Evolutionary conservation across 2,888 invertebrate species (phyloP), one percentile per base, ranked within the genome.

Genomic region (Plusia festucae): DNA sequence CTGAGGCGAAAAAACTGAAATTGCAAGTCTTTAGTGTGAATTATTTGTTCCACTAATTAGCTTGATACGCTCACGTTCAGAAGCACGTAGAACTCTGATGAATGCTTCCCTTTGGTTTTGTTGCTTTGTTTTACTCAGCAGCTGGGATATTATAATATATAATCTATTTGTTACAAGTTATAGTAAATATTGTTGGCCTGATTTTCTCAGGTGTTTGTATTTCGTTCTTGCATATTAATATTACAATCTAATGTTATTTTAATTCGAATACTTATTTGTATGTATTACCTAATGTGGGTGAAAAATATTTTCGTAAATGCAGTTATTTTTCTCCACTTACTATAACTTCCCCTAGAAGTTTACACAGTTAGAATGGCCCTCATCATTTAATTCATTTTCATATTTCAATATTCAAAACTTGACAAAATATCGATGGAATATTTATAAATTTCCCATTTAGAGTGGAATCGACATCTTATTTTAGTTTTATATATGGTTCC

Each of bases 401-500:
- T n/a, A n/a, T n/a, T n/a, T n/a, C n/a, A n/a, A n/a, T n/a, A n/a
- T n/a, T n/a, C n/a, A n/a, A n/a, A n/a, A n/a, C n/a, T n/a, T 7
- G 18, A 16, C n/a, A 18, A 46, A 8, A 18, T 9, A 46, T 1
- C 8, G 7, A 7, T 30, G 2, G 9, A 1, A 0, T 30, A 9
- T 30, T 30, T 9, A 30, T 30, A 30, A 30, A 40, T n/a, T n/a
- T n/a, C n/a, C n/a, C n/a, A n/a, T n/a, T n/a, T n/a, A n/a, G n/a
- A 18, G 46, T 4, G 4, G 1, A 49, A 49, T 49, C 18, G 20
- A 20, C 20, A 13, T 49, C 11, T 11, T 11, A 20, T 11, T 20
- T 18, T 27, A 16, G 18, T 53, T 44, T 40, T 70, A 32, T 24
- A 32, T 56, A 65, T 62, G 15, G 53, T 22, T 60, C 18, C 20